These are phyloP conservation scores for Apodemia duryi DNA, from an alignment of 2,888 invertebrate species.

Conservation along the genomic window DNA sequence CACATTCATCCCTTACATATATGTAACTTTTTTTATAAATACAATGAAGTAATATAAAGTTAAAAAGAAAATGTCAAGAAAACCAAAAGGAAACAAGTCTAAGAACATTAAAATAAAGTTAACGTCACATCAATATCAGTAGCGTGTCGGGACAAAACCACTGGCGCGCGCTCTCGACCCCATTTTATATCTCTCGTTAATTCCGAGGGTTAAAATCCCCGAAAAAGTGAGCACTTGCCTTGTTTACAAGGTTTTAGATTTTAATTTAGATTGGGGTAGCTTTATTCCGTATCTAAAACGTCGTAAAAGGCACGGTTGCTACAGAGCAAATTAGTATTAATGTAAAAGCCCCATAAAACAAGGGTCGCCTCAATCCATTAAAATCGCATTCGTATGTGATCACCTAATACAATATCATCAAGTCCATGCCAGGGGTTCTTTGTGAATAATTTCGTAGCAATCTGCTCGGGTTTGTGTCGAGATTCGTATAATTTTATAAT, in stretches of 20 bases:
- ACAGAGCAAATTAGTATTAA: slow-evolving; percentile 45
- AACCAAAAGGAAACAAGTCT: slow-evolving; percentile 14
- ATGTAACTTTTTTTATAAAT: no score
- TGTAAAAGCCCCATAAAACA: slow-evolving; percentile 27
- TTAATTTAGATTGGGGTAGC: slow-evolving; percentile 80
- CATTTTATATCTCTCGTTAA: slow-evolving; percentile 65
- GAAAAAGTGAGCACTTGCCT: slow-evolving; percentile 81
- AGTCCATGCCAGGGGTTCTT: slow-evolving; percentile 66
- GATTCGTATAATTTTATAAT: slow-evolving; percentile 56
- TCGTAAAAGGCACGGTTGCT: slow-evolving; percentile 46
- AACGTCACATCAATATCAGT: slow-evolving; percentile 37
- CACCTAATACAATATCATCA: slow-evolving; percentile 80
- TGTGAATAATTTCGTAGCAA: slow-evolving; percentile 78
- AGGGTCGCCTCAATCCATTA: slow-evolving; percentile 62
- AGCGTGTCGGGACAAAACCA: slow-evolving; percentile 49
- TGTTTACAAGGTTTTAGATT: slow-evolving; percentile 81
- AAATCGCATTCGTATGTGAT: slow-evolving; percentile 80
- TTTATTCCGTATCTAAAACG: slow-evolving; percentile 41
- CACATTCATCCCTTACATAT: no score
- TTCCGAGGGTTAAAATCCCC: slow-evolving; percentile 79
- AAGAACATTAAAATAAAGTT: slow-evolving; percentile 36
- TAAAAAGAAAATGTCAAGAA: neutral
- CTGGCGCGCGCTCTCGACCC: slow-evolving; percentile 47
- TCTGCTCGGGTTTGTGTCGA: slow-evolving; percentile 68
- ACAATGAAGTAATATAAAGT: neutral